phyloP scores from a whole-genome alignment of 30 jellyfish, hydroid and myxozoan species.

The Mastigias papua region DNA sequence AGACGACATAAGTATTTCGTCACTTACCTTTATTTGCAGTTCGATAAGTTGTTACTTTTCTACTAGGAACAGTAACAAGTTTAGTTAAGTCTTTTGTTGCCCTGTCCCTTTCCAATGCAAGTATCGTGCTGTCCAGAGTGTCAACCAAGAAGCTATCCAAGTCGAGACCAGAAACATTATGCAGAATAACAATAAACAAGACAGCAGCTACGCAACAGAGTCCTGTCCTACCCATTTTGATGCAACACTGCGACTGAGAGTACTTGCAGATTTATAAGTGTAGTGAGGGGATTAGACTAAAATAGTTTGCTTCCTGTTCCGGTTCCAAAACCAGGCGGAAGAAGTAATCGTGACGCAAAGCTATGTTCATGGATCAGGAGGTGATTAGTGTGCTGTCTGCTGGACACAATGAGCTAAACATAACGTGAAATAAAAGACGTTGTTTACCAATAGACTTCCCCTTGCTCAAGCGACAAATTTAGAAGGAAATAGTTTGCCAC shows the following conservation, averaged over 20 bases:
- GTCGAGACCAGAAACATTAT: neutral
- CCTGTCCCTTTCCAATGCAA: slow-evolving; percentile 51
- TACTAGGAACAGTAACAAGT: neutral
- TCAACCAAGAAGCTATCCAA: slow-evolving; percentile 59
- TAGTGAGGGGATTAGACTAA: neutral
- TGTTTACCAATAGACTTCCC: too few species aligned
- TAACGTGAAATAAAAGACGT: too few species aligned
- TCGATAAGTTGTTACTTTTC: neutral
- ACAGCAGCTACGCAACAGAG: too few species aligned
- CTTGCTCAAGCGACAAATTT: too few species aligned
- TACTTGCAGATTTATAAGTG: too few species aligned
- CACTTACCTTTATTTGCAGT: neutral
- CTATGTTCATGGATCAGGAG: neutral
- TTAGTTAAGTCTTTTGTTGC: neutral
- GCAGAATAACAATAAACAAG: neutral
- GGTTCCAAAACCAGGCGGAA: neutral
- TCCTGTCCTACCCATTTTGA: neutral
- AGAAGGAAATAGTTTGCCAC: too few species aligned
- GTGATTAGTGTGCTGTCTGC: neutral
- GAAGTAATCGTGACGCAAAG: neutral
- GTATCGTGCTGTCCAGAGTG: slow-evolving; percentile 43
- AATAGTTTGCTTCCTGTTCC: neutral
- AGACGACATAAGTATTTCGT: too few species aligned
- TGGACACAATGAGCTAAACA: too few species aligned
- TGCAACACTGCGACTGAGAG: too few species aligned